phyloP scores from a whole-genome alignment of 2,888 invertebrate species.

The Caenorhabditis plicata region DNA sequence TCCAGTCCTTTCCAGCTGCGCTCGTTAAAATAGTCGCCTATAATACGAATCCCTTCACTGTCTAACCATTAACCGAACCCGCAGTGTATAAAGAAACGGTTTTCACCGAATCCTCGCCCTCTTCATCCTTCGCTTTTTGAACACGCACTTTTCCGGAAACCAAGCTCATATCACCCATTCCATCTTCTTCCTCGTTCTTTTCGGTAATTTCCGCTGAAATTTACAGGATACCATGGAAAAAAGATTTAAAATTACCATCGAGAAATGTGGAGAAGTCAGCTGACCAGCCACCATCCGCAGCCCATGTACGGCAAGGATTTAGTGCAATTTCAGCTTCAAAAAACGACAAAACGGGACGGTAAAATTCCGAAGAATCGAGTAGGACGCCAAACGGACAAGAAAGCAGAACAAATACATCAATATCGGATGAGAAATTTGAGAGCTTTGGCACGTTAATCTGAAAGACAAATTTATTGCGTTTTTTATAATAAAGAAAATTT shows the following conservation, averaged over 20 bases:
- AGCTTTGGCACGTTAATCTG: slow-evolving; percentile 84
- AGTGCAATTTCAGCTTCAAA: slow-evolving; percentile 78
- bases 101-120: slow-evolving; percentile 7
- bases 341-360: slow-evolving; percentile 85
- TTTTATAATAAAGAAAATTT: background rate
- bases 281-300: slow-evolving; percentile 53
- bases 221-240: no score
- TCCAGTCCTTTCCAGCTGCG: slow-evolving; percentile 85
- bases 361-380: slow-evolving; percentile 79
- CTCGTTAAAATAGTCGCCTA: slow-evolving; percentile 73
- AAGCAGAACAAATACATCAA: slow-evolving; percentile 87
- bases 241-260: slow-evolving; percentile 34
- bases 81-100: slow-evolving; percentile 42
- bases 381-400: slow-evolving; percentile 85
- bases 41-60: slow-evolving; percentile 11
- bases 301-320: slow-evolving; percentile 41
- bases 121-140: slow-evolving; percentile 12
- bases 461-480: slow-evolving; percentile 3
- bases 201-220: slow-evolving; percentile 45
- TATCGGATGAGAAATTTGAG: slow-evolving; percentile 83
- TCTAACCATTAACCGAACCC: slow-evolving; percentile 3
- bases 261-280: slow-evolving; percentile 54
- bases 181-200: slow-evolving; percentile 22
- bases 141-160: slow-evolving; percentile 57
- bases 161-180: slow-evolving; percentile 54